phyloP scores from a whole-genome alignment of 2,888 invertebrate species.

The Eupeodes latifasciatus region DNA sequence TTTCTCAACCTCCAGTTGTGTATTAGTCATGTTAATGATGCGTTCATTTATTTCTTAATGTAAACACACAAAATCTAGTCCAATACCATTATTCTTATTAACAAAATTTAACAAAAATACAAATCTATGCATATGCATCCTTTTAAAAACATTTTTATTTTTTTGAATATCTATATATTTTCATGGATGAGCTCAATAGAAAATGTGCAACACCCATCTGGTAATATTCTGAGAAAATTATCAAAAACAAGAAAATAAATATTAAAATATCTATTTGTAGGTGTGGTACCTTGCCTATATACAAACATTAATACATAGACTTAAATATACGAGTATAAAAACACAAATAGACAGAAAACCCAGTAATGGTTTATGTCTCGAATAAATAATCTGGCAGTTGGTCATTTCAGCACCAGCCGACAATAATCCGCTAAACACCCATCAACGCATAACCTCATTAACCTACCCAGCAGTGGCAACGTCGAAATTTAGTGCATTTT shows the following conservation, averaged over 20 bases:
- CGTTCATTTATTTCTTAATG: slow-evolving; percentile 12
- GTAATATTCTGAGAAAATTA: slow-evolving; percentile 21
- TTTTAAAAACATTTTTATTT: slow-evolving; percentile 19
- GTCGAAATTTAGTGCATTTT: slow-evolving; percentile 47
- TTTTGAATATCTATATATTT: slow-evolving; percentile 45
- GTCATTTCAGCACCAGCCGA: slow-evolving; percentile 65
- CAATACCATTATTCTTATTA: slow-evolving; percentile 22
- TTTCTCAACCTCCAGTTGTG: neutral
- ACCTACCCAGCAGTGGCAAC: slow-evolving; percentile 50
- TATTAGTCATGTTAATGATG: slow-evolving; percentile 34
- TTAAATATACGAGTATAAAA: neutral
- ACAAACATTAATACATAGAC: too few species aligned
- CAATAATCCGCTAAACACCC: slow-evolving; percentile 71
- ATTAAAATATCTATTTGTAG: neutral
- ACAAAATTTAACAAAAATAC: neutral
- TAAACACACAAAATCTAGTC: slow-evolving; percentile 37
- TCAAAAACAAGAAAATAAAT: neutral
- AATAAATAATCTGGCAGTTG: slow-evolving; percentile 67
- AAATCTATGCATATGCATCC: neutral
- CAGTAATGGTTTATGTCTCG: slow-evolving; percentile 58
- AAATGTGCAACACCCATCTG: slow-evolving; percentile 47
- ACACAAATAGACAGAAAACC: slow-evolving; percentile 8
- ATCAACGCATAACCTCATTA: slow-evolving; percentile 75
- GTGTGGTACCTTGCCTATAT: too few species aligned
- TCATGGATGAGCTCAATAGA: slow-evolving; percentile 62